Base-by-base conservation (phyloP, 2,888 invertebrate genomes). In the Idaea aversata region DNA sequence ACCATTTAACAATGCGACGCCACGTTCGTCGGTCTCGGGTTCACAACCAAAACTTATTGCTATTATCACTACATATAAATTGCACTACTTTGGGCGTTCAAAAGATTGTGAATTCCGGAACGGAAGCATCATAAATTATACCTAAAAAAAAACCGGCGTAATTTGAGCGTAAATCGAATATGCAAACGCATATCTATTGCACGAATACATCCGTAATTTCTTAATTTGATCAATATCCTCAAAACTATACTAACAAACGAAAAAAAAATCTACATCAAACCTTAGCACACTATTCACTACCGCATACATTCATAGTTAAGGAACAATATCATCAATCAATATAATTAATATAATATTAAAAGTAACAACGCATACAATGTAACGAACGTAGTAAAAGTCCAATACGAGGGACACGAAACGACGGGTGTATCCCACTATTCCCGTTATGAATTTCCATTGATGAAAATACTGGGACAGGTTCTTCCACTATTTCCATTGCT, bases 11-110 rank as follows among this genome's bases (percentile, higher is more conserved):
- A 25, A 25, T 25, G 25, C 25, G 25, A 78, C 81, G 82, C 83
- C 83, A 85, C 85, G 80, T 83, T 78, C 82, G 73, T 6, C 81
- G 82, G 79, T 76, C 82, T 82, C 85, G 83, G 87, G 85, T 84
- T 91, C 92, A 92, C 92, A 92, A 92, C 91, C 92, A 87, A 91
- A 90, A 91, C 89, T 91, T 91, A 91, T 89, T 86, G 86, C 92
- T 92, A 91, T 89, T 90, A 91, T 90, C 90, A 91, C 92, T 91
- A 92, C 89, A 72, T 79, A 73, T 77, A 80, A 83, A 89, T 91
- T 90, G 89, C 90, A 90, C 91, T 90, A 90, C 89, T 86, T 83
- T 86, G 90, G 86, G 83, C 84, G 82, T 83, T 81, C 77, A 80
- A 82, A 78, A 70, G 81, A 82, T 83, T 82, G 84, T 82, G 81